phyloP scores from a whole-genome alignment of 2,888 invertebrate species.

The Tenthredo livida region DNA sequence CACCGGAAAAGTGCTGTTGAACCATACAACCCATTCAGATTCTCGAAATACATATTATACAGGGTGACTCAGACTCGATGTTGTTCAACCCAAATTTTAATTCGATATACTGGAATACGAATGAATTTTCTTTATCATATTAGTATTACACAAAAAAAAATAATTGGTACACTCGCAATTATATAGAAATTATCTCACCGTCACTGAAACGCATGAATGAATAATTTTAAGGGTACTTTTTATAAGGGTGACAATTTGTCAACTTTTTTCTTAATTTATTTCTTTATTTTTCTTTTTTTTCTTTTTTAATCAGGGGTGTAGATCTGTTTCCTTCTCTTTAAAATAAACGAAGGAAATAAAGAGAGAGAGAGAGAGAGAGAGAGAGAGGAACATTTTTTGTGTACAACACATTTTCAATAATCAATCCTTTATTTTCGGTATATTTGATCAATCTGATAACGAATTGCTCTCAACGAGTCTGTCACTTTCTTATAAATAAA shows the following conservation, averaged over 20 bases:
- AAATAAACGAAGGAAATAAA: neutral
- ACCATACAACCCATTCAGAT: neutral
- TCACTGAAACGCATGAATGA: too few relatives aligned
- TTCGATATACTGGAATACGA: neutral
- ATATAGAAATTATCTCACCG: too few relatives aligned
- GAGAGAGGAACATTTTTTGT: neutral
- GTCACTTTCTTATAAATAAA: conserved; percentile 14
- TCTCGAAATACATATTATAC: neutral
- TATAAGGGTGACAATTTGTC: neutral
- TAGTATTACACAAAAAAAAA: too few relatives aligned
- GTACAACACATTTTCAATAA: neutral
- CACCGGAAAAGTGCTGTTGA: neutral
- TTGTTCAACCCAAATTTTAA: neutral
- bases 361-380: neutral
- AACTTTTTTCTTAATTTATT: neutral
- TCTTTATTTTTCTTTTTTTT: neutral
- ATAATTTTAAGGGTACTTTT: too few relatives aligned
- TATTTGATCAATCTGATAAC: neutral
- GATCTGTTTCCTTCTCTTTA: neutral
- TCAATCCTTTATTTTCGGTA: neutral
- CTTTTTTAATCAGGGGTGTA: neutral
- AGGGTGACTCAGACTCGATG: neutral
- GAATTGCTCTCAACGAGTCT: conserved; percentile 11
- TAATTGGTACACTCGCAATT: too few relatives aligned
- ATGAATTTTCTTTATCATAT: too few relatives aligned